phyloP scores from a whole-genome alignment of 2,113 vertebrate genomes.

The Psittacara wagleri region DNA sequence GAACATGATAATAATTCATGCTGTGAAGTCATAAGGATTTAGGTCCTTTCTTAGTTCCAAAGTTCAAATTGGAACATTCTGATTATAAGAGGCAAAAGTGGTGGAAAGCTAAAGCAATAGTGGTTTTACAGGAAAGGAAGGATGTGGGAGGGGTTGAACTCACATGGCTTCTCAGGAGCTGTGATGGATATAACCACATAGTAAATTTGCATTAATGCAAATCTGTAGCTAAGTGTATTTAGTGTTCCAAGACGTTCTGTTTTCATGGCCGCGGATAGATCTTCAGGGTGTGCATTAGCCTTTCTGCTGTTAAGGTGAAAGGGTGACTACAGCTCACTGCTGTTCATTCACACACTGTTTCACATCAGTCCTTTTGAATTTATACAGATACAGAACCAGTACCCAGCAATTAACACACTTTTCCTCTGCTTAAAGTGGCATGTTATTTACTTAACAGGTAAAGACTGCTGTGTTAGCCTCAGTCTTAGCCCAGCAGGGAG shows the following conservation, averaged over 20 bases:
- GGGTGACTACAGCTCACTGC: not conserved
- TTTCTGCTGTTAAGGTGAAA: not conserved
- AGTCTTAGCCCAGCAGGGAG: constrained; percentile 26
- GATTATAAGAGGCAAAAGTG: too few species aligned
- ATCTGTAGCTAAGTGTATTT: rapidly evolving
- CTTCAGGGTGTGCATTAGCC: not conserved
- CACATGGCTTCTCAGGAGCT: not conserved
- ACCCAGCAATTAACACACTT: not conserved
- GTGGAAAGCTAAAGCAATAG: not conserved
- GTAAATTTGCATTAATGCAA: not conserved
- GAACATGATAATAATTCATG: not conserved
- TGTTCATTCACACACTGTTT: not conserved
- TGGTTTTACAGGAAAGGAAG: not conserved
- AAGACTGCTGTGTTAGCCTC: constrained; percentile 18
- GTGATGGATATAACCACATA: rapidly evolving
- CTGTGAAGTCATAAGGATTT: not conserved
- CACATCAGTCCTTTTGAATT: not conserved
- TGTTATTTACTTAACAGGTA: constrained; percentile 32
- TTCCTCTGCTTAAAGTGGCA: not conserved
- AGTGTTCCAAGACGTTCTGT: rapidly evolving
- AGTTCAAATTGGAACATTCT: not conserved
- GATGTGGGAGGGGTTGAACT: not conserved
- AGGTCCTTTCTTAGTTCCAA: rapidly evolving
- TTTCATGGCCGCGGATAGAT: not conserved
- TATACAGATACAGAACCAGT: not conserved